Evolutionary conservation across 2,113 vertebrate species (phyloP).

Genomic region (Stigmatopora nigra): DNA sequence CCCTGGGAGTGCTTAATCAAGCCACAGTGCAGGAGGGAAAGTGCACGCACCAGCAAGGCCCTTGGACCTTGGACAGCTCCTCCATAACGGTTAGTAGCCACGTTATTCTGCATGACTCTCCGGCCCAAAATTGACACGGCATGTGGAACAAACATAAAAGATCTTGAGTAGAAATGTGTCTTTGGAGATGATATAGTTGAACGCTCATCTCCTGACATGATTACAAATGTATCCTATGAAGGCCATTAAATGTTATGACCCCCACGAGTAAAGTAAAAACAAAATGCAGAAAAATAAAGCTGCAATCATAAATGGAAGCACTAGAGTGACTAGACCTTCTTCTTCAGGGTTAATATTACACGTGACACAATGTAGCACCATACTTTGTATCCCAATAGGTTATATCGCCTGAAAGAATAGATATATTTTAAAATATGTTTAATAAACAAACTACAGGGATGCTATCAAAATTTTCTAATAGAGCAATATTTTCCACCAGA

Average conservation of each 20-base stretch:
- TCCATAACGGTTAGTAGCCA: constrained; percentile 22
- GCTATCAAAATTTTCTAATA: no score
- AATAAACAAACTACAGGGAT: no score
- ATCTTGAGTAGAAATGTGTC: neutral
- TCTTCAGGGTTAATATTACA: neutral
- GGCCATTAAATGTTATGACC: neutral
- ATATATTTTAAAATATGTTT: no score
- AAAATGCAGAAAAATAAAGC: neutral
- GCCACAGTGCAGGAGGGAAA: constrained; percentile 55
- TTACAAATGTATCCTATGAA: neutral
- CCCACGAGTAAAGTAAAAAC: neutral
- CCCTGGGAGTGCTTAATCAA: constrained; percentile 75
- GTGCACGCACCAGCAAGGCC: constrained; percentile 10
- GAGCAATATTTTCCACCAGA: no score
- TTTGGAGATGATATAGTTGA: neutral
- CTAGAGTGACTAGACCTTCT: neutral
- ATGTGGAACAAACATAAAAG: neutral
- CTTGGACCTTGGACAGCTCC: constrained; percentile 27
- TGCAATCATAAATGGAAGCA: neutral
- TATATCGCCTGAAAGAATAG: no score
- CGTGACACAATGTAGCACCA: no score
- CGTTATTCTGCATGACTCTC: constrained; percentile 10
- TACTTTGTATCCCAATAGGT: no score
- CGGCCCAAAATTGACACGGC: neutral
- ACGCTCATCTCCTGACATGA: neutral